Percentiles rank a stretch among this genome's conserved stretches.
Evolutionary conservation across 2,113 vertebrate species (phyloP).

Genomic region (Protobothrops mucrosquamatus): DNA sequence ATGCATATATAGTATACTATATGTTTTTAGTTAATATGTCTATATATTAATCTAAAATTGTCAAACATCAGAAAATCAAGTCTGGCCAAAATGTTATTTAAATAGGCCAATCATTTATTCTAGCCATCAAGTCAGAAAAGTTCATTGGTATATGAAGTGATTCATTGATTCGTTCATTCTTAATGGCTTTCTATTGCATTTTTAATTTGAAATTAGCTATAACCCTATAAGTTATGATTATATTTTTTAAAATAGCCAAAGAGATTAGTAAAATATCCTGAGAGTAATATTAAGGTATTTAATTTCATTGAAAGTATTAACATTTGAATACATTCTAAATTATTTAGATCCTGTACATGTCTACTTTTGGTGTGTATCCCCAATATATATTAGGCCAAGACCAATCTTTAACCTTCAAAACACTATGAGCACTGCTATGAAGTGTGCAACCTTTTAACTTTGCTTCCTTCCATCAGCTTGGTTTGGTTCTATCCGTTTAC

Average conservation of each 20-base stretch:
- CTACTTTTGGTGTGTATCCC: not conserved
- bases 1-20: not conserved
- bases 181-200: not conserved
- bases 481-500: not conserved
- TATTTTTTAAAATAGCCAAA: not conserved
- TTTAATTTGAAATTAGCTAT: not conserved
- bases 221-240: not conserved
- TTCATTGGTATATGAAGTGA: not conserved
- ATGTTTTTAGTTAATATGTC: not conserved
- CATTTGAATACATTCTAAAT: not conserved
- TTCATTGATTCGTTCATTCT: not conserved
- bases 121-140: not conserved
- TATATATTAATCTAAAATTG: not conserved
- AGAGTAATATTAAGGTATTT: not conserved
- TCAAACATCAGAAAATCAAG: not conserved
- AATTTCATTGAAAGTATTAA: not conserved
- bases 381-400: not conserved
- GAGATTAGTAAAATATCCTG: not conserved
- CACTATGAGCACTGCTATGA: not conserved
- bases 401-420: not conserved
- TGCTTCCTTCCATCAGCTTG: not conserved
- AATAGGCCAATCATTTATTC: not conserved
- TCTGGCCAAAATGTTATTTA: not conserved
- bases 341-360: not conserved
- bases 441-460: not conserved